Percentiles rank a stretch among this genome's conserved stretches.
Evolutionary conservation across 2,797 vertebrate genomes (phyloP).

Genomic region (Halcyon smyrnensis): DNA sequence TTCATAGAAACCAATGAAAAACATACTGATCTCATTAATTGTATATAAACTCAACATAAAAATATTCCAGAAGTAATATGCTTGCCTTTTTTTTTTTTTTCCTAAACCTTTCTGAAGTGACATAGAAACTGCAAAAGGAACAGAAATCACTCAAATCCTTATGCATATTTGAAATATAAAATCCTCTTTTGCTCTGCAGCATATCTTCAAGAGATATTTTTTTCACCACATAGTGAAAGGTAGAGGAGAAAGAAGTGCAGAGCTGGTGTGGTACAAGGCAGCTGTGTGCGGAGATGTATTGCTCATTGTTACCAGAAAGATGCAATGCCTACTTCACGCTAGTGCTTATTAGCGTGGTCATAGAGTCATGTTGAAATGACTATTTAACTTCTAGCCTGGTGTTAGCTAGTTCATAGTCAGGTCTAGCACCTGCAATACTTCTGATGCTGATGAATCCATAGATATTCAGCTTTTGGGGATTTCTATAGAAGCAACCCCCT

Average conservation of each 20-base stretch:
- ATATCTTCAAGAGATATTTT: not conserved
- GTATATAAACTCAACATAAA: not conserved
- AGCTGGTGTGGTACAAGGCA: not conserved
- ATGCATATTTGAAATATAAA: not conserved
- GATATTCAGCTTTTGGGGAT: not conserved
- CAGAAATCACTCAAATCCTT: not conserved
- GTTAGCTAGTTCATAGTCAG: not conserved
- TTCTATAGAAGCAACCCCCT: fast-evolving
- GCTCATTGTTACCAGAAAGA: not conserved
- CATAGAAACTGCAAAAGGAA: not conserved
- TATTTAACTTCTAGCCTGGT: not conserved
- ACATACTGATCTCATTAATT: not conserved
- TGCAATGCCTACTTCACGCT: not conserved
- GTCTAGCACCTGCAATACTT: not conserved
- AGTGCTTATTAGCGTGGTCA: not conserved
- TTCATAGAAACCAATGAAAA: not conserved
- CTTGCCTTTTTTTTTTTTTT: not conserved
- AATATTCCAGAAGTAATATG: not conserved
- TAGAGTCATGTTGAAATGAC: not conserved
- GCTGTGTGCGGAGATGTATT: not conserved
- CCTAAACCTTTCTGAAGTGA: not conserved
- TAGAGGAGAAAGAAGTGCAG: not conserved
- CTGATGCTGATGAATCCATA: not conserved
- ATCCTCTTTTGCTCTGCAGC: not conserved
- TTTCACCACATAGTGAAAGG: not conserved